Percentiles rank a stretch among this genome's conserved stretches.
These are phyloP conservation scores for Phylloscopus trochilus DNA, from an alignment of 2,113 vertebrate genomes.

Conservation along the genomic window DNA sequence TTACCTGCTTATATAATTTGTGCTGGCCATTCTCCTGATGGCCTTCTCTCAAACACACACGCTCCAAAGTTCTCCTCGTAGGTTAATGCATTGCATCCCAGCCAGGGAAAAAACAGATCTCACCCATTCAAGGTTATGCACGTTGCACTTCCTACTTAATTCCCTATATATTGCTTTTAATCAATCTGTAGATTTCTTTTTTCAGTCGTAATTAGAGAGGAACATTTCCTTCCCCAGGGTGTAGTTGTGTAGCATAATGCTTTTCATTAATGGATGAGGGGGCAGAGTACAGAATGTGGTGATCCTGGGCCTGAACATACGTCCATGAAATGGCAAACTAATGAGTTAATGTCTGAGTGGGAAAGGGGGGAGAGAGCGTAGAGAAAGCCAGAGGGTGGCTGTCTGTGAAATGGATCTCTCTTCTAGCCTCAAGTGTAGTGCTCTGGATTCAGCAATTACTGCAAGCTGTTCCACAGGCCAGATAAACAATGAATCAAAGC, in stretches of 20 bases:
- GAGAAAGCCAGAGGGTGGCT: constrained; percentile 8
- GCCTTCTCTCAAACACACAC: not conserved
- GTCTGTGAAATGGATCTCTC: constrained; percentile 28
- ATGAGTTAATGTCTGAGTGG: constrained; percentile 21
- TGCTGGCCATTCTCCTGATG: not conserved
- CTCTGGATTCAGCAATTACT: constrained; percentile 17
- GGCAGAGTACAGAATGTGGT: not conserved
- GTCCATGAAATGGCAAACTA: not conserved
- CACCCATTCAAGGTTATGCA: not conserved
- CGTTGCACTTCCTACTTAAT: not conserved
- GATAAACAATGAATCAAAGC: constrained; percentile 53
- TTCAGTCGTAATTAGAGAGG: constrained; percentile 27
- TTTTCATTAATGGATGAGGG: constrained; percentile 7
- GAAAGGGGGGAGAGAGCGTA: not conserved
- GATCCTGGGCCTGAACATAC: constrained; percentile 4
- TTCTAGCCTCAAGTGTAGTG: not conserved
- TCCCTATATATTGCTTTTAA: constrained; percentile 11
- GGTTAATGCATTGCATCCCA: not conserved
- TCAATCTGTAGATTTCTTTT: constrained; percentile 47
- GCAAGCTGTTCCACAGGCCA: constrained; percentile 23
- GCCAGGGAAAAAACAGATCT: not conserved
- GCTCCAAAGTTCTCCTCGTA: not conserved
- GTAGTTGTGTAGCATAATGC: not conserved
- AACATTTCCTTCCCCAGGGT: constrained; percentile 34
- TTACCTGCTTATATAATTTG: not conserved